phyloP scores from a whole-genome alignment of 2,888 invertebrate genomes.

The Dryobotodes eremita region DNA sequence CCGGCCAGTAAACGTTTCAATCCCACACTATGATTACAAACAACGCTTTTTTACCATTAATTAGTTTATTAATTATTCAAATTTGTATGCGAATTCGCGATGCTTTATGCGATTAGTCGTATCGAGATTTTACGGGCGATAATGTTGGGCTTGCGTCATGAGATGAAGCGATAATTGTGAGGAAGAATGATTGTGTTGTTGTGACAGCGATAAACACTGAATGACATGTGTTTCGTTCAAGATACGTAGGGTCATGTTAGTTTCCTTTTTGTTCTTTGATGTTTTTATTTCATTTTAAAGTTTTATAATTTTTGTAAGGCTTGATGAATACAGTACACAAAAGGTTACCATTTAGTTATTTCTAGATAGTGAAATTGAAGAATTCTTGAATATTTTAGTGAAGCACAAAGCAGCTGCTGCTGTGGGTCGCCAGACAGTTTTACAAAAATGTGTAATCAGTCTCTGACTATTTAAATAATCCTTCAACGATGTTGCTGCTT shows the following conservation, averaged over 20 bases:
- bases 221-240: neutral
- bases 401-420: neutral
- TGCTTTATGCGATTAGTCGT: conserved; percentile 86
- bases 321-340: neutral
- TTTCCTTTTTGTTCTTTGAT: neutral
- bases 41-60: conserved; percentile 83
- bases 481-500: no score
- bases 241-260: neutral
- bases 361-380: neutral
- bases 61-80: conserved; percentile 89
- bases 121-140: conserved; percentile 80
- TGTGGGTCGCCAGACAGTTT: neutral
- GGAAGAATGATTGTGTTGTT: conserved; percentile 20
- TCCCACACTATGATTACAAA: conserved; percentile 83
- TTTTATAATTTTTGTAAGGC: neutral
- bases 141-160: conserved; percentile 39
- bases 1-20: conserved; percentile 61
- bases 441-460: neutral
- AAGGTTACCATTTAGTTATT: neutral
- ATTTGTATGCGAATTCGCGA: conserved; percentile 88
- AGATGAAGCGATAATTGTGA: conserved; percentile 52
- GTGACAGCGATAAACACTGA: neutral
- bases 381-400: neutral
- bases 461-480: neutral
- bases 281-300: neutral